These are phyloP conservation scores for Hiodon alosoides DNA, from an alignment of 2,113 vertebrate species.

Conservation along the genomic window DNA sequence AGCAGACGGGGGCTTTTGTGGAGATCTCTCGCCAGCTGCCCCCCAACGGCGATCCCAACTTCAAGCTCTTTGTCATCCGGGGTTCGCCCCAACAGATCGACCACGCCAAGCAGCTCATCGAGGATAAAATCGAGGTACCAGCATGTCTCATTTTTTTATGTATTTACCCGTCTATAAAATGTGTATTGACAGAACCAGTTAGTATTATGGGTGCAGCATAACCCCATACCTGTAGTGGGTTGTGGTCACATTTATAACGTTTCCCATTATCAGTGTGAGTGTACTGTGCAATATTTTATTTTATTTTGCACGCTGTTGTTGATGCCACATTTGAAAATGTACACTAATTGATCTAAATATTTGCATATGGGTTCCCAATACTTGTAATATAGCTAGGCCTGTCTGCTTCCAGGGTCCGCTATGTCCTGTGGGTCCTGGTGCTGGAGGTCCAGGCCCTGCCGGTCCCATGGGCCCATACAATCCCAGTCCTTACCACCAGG, in stretches of 20 bases:
- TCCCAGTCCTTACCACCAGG: constrained; percentile 79
- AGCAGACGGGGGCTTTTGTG: constrained; percentile 88
- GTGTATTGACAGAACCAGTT: no score
- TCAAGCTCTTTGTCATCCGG: constrained; percentile 83
- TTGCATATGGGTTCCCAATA: background rate
- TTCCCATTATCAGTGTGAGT: no score
- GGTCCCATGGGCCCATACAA: constrained; percentile 86
- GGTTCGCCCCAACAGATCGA: constrained; percentile 88
- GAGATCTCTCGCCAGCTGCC: constrained; percentile 85
- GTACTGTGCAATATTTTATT: no score
- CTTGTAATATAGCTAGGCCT: no score
- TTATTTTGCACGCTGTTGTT: no score
- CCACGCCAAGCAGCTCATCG: constrained; percentile 89
- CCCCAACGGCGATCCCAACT: constrained; percentile 87
- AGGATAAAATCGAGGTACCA: constrained; percentile 86
- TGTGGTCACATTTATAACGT: no score
- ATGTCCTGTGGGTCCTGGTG: constrained; percentile 77
- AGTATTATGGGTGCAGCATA: no score
- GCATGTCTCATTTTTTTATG: background rate
- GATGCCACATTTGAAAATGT: no score
- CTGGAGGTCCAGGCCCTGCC: constrained; percentile 70
- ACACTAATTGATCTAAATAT: background rate
- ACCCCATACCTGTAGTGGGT: no score
- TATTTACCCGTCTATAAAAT: no score
- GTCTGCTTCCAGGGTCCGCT: constrained; percentile 66